Base-by-base conservation (phyloP, 2,797 vertebrate species). In the Chaetodon trifasciatus region DNA sequence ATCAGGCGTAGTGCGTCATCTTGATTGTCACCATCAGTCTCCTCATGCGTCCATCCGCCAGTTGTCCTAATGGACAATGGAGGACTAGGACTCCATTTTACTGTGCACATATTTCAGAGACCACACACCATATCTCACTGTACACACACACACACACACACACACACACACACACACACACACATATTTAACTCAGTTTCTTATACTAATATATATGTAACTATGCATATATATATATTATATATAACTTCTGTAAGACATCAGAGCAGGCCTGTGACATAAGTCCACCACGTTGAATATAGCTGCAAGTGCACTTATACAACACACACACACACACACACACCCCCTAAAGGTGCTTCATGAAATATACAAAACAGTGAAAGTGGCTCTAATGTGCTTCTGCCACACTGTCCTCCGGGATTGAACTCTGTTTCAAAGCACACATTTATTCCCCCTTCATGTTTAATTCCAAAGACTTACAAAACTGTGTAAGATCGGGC, bases 1-100 rank as follows among this genome's bases (percentile, higher is more conserved):
- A 86, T 90, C 90, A 90, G 55, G 73, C 67, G 79, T 91, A 81
- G 82, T 94, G 94, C 92, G 92, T 94, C 92, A 94, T 93, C 88
- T 71, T 69, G 73, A 83, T 65, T 79, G 89, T 86, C 85, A 85
- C 83, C 67, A 62, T 87, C 86, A 70, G 70, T 80, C 85, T 83
- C 77, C 71, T 87, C 83, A 72, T 78, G 81, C 81, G 77, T 86
- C 81, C 85, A 49, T 69, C 79, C 78, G 42, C 60, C 77, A 81
- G 15, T 68, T 82, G 75, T 58, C 78, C 73, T 78, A 83, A 84
- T 76, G 80, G 88, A 78, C 39, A 73, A 37, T 52, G 42, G 52
- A 67, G 32, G 42, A 72, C 74, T 32, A 32, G 55, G 88, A 63
- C 87, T 90, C 90, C 85, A 90, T 92, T 91, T 92, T 92, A 89